Evolutionary conservation across 2,797 vertebrate genomes (phyloP).

Genomic region (Halcyon leucocephala): DNA sequence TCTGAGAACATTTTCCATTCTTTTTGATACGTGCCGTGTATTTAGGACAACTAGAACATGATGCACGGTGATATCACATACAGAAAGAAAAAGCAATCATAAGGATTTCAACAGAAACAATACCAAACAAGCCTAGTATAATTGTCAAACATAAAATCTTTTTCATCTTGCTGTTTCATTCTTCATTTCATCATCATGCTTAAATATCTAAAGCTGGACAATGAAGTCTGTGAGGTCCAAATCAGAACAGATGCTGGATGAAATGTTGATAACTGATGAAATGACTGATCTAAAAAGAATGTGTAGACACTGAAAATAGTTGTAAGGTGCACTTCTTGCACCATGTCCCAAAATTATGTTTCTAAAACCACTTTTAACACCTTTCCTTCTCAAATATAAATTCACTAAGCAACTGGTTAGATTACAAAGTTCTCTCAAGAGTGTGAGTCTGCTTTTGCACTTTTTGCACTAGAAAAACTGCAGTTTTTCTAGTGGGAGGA

Average conservation of each 20-base stretch:
- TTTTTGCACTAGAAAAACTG: too few species aligned
- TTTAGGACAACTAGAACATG: not conserved
- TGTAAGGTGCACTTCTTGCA: not conserved
- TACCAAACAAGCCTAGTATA: not conserved
- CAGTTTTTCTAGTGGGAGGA: not conserved
- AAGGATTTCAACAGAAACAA: not conserved
- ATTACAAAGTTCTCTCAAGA: not conserved
- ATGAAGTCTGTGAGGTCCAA: not conserved
- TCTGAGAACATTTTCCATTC: not conserved
- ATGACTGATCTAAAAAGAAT: not conserved
- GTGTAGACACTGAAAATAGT: not conserved
- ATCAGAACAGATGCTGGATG: not conserved
- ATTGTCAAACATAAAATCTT: not conserved
- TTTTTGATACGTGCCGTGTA: not conserved
- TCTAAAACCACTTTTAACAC: not conserved
- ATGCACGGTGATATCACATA: not conserved
- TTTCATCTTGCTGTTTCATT: not conserved
- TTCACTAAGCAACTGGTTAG: not conserved
- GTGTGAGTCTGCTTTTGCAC: not conserved
- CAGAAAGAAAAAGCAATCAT: not conserved
- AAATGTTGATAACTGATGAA: not conserved
- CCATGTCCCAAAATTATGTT: not conserved
- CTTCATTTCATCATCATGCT: not conserved
- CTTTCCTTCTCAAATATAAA: not conserved
- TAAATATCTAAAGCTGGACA: not conserved